Evolutionary conservation across 2,888 invertebrate species (phyloP), one percentile per base, ranked within the genome.

Genomic region (Drosophila emarginata): DNA sequence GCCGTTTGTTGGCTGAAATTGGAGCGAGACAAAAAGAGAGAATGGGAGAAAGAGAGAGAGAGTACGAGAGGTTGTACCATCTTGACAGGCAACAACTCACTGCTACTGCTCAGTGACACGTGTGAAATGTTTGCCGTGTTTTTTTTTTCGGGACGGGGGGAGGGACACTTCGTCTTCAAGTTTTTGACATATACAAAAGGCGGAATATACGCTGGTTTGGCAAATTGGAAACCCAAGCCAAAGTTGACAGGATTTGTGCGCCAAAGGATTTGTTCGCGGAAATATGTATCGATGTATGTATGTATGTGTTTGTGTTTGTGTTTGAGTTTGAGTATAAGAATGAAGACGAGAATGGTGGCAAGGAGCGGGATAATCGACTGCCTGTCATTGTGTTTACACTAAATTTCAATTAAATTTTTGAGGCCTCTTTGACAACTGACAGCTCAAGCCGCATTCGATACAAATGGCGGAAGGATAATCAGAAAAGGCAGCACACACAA

Each of bases 391-490:
- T 79, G 81, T 80, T 86, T 86, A 86, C 82, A 82, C 80, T 86
- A 86, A 83, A 82, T 86, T 86, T 86, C 82, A 86, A 82, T 82
- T 82, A 86, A 82, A 83, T 80, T 68, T 71, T 77, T 79, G 83
- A 77, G 70, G 80, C 67, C 78, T 57, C 64, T 71, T 76, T 85
- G 85, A 85, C 86, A 73, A 71, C 51, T 85, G 86, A 82, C 78
- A 67, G 61, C 58, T 61, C 12, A 58, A 56, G 64, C 26, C 45
- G 40, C 52, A 76, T 68, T 62, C 62, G 74, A 59, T 40, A 36
- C 58, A 26, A 32, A 72, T 77, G 75, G 72, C 67, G 67, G 71
- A 78, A 76, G 79, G 74, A 61, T 59, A 74, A 40, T 62, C 56
- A 57, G 11, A 45, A 66, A 54, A 58, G 36, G 53, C 51, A 62